These are phyloP conservation scores for Miltochrista miniata DNA, from an alignment of 2,888 invertebrate genomes.

Conservation along the genomic window DNA sequence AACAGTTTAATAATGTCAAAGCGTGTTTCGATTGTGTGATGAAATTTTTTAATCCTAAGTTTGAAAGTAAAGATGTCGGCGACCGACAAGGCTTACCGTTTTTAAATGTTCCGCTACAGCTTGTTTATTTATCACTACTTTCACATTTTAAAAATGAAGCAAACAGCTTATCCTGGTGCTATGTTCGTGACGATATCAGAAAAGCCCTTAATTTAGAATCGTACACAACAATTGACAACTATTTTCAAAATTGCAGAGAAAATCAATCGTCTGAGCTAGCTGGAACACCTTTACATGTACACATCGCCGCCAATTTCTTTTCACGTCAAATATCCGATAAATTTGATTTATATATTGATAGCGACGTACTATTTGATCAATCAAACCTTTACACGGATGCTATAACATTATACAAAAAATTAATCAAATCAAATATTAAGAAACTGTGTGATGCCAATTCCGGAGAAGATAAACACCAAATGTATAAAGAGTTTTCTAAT, in stretches of 20 bases:
- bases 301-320: slow-evolving; percentile 47
- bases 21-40: slow-evolving; percentile 35
- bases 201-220: slow-evolving; percentile 32
- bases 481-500: slow-evolving; percentile 32
- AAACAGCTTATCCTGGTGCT: slow-evolving; percentile 33
- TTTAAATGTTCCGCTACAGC: slow-evolving; percentile 40
- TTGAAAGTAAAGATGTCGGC: slow-evolving; percentile 12
- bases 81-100: slow-evolving; percentile 32
- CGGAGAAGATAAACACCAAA: slow-evolving; percentile 10
- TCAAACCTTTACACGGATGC: slow-evolving; percentile 36
- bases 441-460: slow-evolving; percentile 18
- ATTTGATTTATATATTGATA: slow-evolving; percentile 30
- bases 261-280: slow-evolving; percentile 35
- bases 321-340: slow-evolving; percentile 37
- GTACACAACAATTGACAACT: slow-evolving; percentile 33
- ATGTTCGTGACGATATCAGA: slow-evolving; percentile 34
- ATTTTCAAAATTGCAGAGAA: slow-evolving; percentile 32
- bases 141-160: slow-evolving; percentile 41
- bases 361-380: slow-evolving; percentile 26
- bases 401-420: slow-evolving; percentile 35
- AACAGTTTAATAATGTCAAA: slow-evolving; percentile 42
- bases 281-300: slow-evolving; percentile 49
- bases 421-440: slow-evolving; percentile 40
- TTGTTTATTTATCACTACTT: slow-evolving; percentile 35
- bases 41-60: slow-evolving; percentile 19